phyloP scores from a whole-genome alignment of 2,113 vertebrate genomes.

The Heterochromis multidens region DNA sequence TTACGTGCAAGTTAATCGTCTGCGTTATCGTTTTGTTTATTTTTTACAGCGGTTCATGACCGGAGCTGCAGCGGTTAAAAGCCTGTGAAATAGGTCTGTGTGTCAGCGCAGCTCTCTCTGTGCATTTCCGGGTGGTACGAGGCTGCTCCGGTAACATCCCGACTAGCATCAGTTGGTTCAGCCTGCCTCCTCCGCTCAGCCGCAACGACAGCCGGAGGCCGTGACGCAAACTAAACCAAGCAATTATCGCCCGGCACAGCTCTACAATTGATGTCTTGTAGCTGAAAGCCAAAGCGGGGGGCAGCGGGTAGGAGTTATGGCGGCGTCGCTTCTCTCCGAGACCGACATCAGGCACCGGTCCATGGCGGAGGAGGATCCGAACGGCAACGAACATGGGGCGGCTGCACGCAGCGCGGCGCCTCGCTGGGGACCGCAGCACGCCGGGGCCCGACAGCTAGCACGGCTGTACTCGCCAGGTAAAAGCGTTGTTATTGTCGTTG shows the following conservation, averaged over 20 bases:
- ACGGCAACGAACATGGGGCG: conserved; percentile 79
- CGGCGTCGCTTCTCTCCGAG: conserved; percentile 75
- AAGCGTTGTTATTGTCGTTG: neutral
- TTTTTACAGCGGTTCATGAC: neutral
- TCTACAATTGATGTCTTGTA: conserved; percentile 43
- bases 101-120: conserved; percentile 28
- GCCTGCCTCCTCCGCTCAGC: neutral
- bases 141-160: conserved; percentile 34
- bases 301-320: conserved; percentile 49
- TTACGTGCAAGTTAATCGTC: neutral
- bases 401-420: conserved; percentile 74
- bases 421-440: conserved; percentile 79
- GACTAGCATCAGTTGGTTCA: conserved; percentile 11
- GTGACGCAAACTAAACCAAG: neutral
- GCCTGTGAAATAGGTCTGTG: conserved; percentile 1
- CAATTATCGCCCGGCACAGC: neutral
- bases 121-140: conserved; percentile 66
- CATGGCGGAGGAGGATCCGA: conserved; percentile 83
- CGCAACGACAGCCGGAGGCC: neutral
- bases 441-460: conserved; percentile 76
- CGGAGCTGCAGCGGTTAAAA: neutral
- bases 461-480: conserved; percentile 79
- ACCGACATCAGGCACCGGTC: conserved; percentile 76
- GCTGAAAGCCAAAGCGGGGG: conserved; percentile 39
- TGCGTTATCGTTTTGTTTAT: neutral